Evolutionary conservation across 2,888 invertebrate genomes (phyloP), one percentile per base, ranked within the genome.

Genomic region (Epicampocera succincta): DNA sequence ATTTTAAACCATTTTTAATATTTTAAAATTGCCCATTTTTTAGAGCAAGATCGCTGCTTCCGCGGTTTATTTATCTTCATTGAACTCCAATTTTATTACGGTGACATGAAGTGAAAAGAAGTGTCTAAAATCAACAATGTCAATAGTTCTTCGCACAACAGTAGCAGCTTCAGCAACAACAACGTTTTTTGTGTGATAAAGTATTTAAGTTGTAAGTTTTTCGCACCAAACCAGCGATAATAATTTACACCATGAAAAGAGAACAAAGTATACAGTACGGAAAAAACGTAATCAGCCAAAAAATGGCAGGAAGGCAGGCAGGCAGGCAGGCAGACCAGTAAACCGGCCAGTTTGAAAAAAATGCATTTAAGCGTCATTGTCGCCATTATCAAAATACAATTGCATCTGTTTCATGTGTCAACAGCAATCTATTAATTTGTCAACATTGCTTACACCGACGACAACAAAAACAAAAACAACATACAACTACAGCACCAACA

Each of bases 391-490:
- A 85, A 82, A 83, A 85, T 80, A 80, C 82, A 80, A 83, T 85
- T 83, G 84, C 84, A 84, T 84, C 84, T 81, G 83, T 84, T 85
- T 87, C 87, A 87, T 88, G 87, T 88, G 88, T 87, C 87, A 87
- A 86, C 86, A 86, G 85, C 88, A 88, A 89, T 89, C 88, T 89
- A 88, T 88, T 88, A 89, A 88, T 88, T 88, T 88, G 88, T 88
- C 88, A 88, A 88, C 88, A 87, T 86, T 80, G 83, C 74, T 75
- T 72, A 69, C 76, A 83, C 73, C 66, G 65, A 80, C 81, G 52
- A 81, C 83, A 79, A 80, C 85, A 76, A 50, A 60, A 21, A 74
- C 54, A 63, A 63, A 9, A 50, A 44, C 74, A 68, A 60, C 15
- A 25, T 42, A 33, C 48, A 58, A 63, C 50, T 60, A 60, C 56